Base-by-base conservation (phyloP, 2,797 vertebrate species). In the Leucoraja ocellata region DNA sequence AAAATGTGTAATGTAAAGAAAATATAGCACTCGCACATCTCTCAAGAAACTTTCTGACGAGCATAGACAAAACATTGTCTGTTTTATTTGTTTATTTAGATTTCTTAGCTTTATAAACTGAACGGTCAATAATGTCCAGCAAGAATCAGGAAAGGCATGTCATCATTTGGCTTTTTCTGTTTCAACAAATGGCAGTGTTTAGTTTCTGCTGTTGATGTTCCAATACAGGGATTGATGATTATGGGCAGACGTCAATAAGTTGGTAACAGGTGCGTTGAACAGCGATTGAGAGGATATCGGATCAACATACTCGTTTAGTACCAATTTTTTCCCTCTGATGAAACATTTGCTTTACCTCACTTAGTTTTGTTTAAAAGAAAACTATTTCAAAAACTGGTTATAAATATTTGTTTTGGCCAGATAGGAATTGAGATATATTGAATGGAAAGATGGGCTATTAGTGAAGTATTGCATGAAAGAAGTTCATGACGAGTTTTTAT, bases 231-330 rank as follows among this genome's bases (percentile, higher is more conserved):
- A 16, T n/a, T 63, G 6, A 63, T 86, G 1, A 58, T 54, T 61
- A 25, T 86, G n/a, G 21, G 16, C n/a, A 88, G 7, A 9, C 8
- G n/a, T 88, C 32, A 88, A 63, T 16, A 32, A n/a, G 84, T 32
- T 88, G 83, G 65, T 88, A 68, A 88, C 63, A 88, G 84, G 84
- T 68, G 84, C 32, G n/a, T 9, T 68, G 84, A 14, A 32, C 28
- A 36, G 84, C 36, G 63, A 88, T 65, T 32, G 32, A n/a, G 32
- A 36, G 14, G 16, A 65, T 65, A 61, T 68, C 11, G 65, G 84
- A 68, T 68, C 61, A 65, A 36, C 65, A 21, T 7, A 32, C 2
- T 36, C 63, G 21, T 84, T 9, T 36, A 32, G 36, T 88, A 5
- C 46, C 46, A 25, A 74, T 25, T 25, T 16, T 65, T 28, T 8